Base-by-base conservation (phyloP, 1,140 invertebrate species). In the Drosophila persimilis region DNA sequence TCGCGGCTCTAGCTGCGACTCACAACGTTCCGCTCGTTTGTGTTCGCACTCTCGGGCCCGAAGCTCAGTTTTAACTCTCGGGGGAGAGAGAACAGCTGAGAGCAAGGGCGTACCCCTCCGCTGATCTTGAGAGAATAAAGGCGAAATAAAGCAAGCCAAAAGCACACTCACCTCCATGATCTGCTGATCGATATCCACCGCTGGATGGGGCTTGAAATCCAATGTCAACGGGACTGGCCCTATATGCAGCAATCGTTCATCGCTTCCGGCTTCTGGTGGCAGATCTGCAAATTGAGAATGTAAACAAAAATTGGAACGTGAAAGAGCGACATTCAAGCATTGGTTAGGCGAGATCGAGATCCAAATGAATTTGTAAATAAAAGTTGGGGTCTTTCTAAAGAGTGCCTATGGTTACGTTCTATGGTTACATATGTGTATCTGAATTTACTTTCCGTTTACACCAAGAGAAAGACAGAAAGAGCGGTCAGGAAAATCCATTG, bases 101-200 rank as follows among this genome's bases (percentile, higher is more conserved):
- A 53, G 31, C 35, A 39, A 39, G 35, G 35, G 11, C 11, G 11
- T 39, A 11, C 11, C 35, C 11, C 35, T 39, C 35, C 35, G 9
- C 11, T 39, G 11, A 3, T 4, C 35, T 39, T 11, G 35, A 39
- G 35, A 39, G 35, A 39, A 39, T 2, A 20, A 20, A 20, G 20
- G 7, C 7, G 0, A 9, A 31, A 31, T 31, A 8, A 31, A 31
- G 29, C 29, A 11, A 35, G 8, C 9, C 35, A 39, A 13, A 39
- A 4, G 11, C n/a, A 13, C 29, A 44, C 83, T 80, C 63, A 90
- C 89, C 85, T 90, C 89, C 70, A 90, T 72, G 55, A 90, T 90
- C 73, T 90, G 89, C 67, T 90, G 89, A 79, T 90, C 75, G 60
- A 90, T 77, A 65, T 90, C 89, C 61, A 74, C 72, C 53, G 78